phyloP scores from a whole-genome alignment of 2,888 invertebrate species.

The Patella depressa region DNA sequence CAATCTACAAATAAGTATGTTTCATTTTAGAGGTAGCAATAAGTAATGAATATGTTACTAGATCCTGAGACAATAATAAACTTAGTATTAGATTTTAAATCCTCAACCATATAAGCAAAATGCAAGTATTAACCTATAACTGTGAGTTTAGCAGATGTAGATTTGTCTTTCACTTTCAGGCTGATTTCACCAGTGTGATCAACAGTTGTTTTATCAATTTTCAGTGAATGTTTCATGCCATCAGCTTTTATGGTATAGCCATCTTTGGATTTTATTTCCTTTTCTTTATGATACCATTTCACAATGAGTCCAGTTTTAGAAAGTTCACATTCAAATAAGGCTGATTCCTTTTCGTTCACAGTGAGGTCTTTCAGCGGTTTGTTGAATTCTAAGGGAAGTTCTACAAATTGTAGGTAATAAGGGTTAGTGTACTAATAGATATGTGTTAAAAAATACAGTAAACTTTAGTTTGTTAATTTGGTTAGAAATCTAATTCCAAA shows the following conservation, averaged over 20 bases:
- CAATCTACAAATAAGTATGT: too few species aligned
- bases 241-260: constrained; percentile 86
- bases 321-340: constrained; percentile 89
- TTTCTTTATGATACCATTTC: constrained; percentile 84
- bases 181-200: constrained; percentile 60
- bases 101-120: too few species aligned
- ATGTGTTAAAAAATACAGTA: too few species aligned
- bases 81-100: too few species aligned
- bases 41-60: too few species aligned
- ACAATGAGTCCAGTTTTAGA: constrained; percentile 96
- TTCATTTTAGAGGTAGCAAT: too few species aligned
- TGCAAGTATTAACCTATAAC: constrained; percentile 51
- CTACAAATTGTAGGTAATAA: constrained; percentile 23
- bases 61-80: too few species aligned
- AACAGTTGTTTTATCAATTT: constrained; percentile 51
- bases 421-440: too few species aligned
- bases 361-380: constrained; percentile 36
- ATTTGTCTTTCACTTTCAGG: constrained; percentile 52
- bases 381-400: constrained; percentile 38
- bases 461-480: too few species aligned
- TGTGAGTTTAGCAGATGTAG: constrained; percentile 54
- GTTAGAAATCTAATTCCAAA: too few species aligned
- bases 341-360: constrained; percentile 67
- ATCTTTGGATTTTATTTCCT: constrained; percentile 87
- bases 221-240: constrained; percentile 69